Conservation (phyloP, 2,888 invertebrate species). For the Dorcus hopei region DNA sequence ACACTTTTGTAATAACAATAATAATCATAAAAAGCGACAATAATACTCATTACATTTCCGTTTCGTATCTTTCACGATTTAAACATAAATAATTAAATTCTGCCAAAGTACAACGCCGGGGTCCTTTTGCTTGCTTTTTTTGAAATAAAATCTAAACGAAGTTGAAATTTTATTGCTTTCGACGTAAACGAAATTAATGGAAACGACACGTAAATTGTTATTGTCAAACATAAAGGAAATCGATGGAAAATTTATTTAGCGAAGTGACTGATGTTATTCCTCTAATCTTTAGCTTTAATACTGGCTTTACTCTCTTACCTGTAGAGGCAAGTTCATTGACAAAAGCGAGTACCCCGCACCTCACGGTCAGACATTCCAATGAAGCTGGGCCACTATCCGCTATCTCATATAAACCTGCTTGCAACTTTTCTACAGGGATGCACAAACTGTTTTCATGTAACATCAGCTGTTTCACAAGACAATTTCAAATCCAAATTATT, state of each 20-base stretch:
- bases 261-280: slow-evolving; percentile 21
- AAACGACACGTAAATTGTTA: no score
- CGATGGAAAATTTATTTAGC: slow-evolving; percentile 1
- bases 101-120: no score
- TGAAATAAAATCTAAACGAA: no score
- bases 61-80: no score
- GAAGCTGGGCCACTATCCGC: slow-evolving; percentile 27
- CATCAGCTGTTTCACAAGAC: slow-evolving; percentile 17
- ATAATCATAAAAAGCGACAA: no score
- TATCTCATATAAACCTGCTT: slow-evolving; percentile 25
- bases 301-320: slow-evolving; percentile 21
- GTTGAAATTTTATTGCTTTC: no score
- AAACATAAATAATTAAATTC: no score
- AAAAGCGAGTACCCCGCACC: slow-evolving; percentile 32
- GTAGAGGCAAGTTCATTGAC: slow-evolving; percentile 33
- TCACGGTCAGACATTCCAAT: slow-evolving; percentile 33
- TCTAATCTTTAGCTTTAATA: slow-evolving; percentile 21
- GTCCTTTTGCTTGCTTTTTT: no score
- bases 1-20: no score
- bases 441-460: slow-evolving; percentile 18
- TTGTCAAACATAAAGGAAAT: no score
- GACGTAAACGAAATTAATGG: no score
- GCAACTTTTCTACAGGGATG: slow-evolving; percentile 18
- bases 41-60: no score
- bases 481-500: neutral